Evolutionary conservation across 2,797 vertebrate genomes (phyloP), one percentile per base, ranked within the genome.

Genomic region (Poliocrania exsul): DNA sequence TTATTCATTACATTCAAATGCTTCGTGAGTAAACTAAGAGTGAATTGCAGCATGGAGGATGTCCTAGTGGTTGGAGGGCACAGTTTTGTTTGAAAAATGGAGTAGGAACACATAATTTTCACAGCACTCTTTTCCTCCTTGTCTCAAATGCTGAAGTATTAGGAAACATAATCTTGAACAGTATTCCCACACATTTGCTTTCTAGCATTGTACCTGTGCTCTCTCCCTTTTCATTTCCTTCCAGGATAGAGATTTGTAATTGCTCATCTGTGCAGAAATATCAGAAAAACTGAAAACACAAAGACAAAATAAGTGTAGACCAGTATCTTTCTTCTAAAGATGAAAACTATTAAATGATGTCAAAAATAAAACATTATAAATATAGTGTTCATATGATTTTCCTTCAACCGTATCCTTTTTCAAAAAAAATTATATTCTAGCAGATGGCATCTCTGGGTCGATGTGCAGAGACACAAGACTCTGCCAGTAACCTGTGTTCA

Each of bases 1-100:
- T 93, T 92, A 94, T 94, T 94, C 89, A 90, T 95, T 91, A 90
- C 90, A 88, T 86, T 93, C 87, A 95, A 80, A 92, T 78, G 75
- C 90, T 90, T 35, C 74, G 82, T 90, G 87, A 92, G 89, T 74
- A 92, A 94, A 94, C 72, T 17, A 91, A 78, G 69, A 85, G 79
- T 90, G 92, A 95, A 67, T 8, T 10, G 29, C 61, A 81, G 69
- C 1, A 0, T 69, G 74, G 60, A 91, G 53, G 81, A 73, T 67
- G 65, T 87, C 91, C 80, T 71, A 37, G 17, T 29, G 21, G 21
- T 44, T 93, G 72, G 75, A 93, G 69, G 81, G 61, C 72, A 64
- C 7, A 37, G 14, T 71, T 53, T 42, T 13, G 44, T 35, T 61
- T 82, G 64, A 85, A 85, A 94, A 93, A 73, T 7, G 17, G 40